Conservation (phyloP, 2,888 invertebrate species). For the Clanis bilineata region DNA sequence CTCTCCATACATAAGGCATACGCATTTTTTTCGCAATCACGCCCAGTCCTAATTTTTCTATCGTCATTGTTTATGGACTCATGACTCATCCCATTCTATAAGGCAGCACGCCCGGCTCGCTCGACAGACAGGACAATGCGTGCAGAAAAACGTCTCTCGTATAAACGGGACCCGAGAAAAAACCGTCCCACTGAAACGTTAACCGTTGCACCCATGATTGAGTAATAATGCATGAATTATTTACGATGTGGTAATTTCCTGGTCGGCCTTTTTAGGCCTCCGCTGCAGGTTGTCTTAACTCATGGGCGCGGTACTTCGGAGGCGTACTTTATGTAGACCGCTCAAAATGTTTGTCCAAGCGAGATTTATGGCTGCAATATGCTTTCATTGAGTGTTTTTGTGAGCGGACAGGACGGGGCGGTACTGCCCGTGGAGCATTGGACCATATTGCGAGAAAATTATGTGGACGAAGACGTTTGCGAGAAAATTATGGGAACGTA, state of each 20-base stretch:
- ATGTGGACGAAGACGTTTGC: background rate
- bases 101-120: constrained; percentile 23
- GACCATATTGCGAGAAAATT: constrained; percentile 6
- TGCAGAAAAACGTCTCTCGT: constrained; percentile 50
- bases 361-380: constrained; percentile 42
- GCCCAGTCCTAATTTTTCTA: too few relatives aligned
- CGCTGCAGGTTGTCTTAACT: constrained; percentile 27
- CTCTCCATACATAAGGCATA: too few relatives aligned
- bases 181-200: constrained; percentile 55
- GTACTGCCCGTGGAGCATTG: constrained; percentile 3
- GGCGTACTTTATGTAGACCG: constrained; percentile 43
- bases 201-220: constrained; percentile 71
- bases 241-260: constrained; percentile 74
- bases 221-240: constrained; percentile 80
- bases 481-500: background rate
- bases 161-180: constrained; percentile 52
- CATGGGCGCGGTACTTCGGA: constrained; percentile 37
- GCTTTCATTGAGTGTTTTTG: constrained; percentile 16
- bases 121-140: constrained; percentile 64
- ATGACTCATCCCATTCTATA: constrained; percentile 25
- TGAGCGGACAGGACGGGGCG: constrained; percentile 1
- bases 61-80: too few relatives aligned
- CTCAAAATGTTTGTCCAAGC: constrained; percentile 39
- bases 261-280: constrained; percentile 60
- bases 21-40: too few relatives aligned